phyloP scores from a whole-genome alignment of 2,113 vertebrate species.

The Blennius ocellaris region DNA sequence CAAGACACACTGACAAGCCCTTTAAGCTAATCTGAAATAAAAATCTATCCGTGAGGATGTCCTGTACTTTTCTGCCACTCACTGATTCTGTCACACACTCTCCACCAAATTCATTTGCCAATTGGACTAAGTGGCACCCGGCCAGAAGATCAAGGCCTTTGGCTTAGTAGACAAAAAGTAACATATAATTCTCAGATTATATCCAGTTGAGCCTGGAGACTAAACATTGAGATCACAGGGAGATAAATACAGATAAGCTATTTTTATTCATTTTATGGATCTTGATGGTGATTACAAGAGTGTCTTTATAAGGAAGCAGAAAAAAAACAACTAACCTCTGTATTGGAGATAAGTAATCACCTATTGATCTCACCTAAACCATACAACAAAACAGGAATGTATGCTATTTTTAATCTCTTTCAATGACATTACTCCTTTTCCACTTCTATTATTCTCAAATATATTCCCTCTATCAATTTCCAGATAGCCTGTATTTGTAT shows the following conservation, averaged over 20 bases:
- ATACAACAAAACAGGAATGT: not conserved
- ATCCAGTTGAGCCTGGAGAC: conserved; percentile 23
- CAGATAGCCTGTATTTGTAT: conserved; percentile 33
- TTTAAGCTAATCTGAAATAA: conserved; percentile 34
- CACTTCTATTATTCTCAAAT: not conserved
- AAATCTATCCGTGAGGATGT: conserved; percentile 8
- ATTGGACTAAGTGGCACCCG: conserved; percentile 37
- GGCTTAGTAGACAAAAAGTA: conserved; percentile 11
- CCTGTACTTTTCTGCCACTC: conserved; percentile 40
- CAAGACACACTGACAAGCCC: conserved; percentile 1
- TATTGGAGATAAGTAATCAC: conserved; percentile 7
- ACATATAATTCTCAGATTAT: conserved; percentile 30
- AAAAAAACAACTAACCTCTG: not conserved
- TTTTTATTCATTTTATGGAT: conserved; percentile 24
- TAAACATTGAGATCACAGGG: not conserved
- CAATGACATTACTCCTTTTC: not conserved
- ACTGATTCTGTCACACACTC: conserved; percentile 45
- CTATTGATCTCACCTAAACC: not conserved
- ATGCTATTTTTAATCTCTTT: not conserved
- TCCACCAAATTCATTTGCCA: conserved; percentile 49
- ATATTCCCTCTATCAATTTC: conserved; percentile 21
- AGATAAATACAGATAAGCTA: conserved; percentile 24
- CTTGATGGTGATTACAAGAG: not conserved
- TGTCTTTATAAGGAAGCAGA: not conserved
- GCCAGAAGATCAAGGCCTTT: conserved; percentile 42